Evolutionary conservation across 2,797 vertebrate genomes (phyloP).

Genomic region (Sylvilagus floridanus): DNA sequence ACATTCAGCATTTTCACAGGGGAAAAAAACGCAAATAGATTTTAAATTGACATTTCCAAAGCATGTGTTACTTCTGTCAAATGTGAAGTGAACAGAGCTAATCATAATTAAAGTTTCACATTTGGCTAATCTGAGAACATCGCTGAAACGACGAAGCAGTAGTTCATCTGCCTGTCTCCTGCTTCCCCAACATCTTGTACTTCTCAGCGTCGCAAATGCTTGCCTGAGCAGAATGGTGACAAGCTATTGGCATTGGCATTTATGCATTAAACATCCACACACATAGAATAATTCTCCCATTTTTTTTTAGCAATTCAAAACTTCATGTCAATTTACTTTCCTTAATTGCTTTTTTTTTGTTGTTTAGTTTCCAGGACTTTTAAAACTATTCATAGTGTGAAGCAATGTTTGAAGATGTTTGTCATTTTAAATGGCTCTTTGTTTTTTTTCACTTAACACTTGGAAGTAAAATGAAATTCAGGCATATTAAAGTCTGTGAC

Average conservation of each 20-base stretch:
- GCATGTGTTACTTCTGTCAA: slow-evolving; percentile 60
- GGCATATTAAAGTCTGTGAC: slow-evolving; percentile 57
- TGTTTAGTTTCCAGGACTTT: slow-evolving; percentile 79
- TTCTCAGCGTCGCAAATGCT: slow-evolving; percentile 29
- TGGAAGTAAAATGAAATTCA: slow-evolving; percentile 61
- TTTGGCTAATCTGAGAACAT: slow-evolving; percentile 68
- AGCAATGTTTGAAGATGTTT: slow-evolving; percentile 72
- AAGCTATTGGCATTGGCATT: slow-evolving; percentile 51
- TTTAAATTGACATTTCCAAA: slow-evolving; percentile 65
- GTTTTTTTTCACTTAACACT: slow-evolving; percentile 65
- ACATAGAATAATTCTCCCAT: slow-evolving; percentile 78
- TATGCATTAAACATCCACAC: slow-evolving; percentile 78
- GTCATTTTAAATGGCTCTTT: slow-evolving; percentile 67
- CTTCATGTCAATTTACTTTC: slow-evolving; percentile 83
- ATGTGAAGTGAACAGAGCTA: slow-evolving; percentile 38
- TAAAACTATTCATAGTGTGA: slow-evolving; percentile 65
- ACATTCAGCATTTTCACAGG: background rate
- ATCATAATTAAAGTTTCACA: slow-evolving; percentile 64
- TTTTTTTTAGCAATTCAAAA: slow-evolving; percentile 77
- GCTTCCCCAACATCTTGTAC: slow-evolving; percentile 33
- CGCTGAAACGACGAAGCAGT: slow-evolving; percentile 51
- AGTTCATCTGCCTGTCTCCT: slow-evolving; percentile 32
- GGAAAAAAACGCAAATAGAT: background rate
- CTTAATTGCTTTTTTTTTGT: slow-evolving; percentile 82
- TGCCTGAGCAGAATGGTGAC: slow-evolving; percentile 37